Percentiles rank a stretch among this genome's conserved stretches.
Evolutionary conservation across 2,113 vertebrate genomes (phyloP).

Genomic region (Carettochelys insculpta): DNA sequence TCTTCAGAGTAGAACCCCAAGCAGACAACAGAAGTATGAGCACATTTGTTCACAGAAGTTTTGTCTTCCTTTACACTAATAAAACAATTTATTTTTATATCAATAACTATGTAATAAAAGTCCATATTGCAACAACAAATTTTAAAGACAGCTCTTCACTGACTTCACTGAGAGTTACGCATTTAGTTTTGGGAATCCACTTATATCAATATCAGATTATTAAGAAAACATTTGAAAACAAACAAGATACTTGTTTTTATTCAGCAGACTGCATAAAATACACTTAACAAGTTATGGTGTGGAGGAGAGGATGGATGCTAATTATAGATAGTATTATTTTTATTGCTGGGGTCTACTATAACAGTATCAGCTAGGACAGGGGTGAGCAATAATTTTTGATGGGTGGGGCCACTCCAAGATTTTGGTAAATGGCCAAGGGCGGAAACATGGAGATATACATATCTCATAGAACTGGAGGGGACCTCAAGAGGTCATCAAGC

Average conservation of each 20-base stretch:
- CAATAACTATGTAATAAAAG: not conserved
- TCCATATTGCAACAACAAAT: not conserved
- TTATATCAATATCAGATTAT: not conserved
- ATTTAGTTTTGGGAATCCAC: not conserved
- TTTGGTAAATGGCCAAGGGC: too few relatives aligned
- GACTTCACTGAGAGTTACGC: not conserved
- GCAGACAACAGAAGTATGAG: too few relatives aligned
- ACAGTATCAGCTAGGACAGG: not conserved
- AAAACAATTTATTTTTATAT: not conserved
- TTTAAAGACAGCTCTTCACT: not conserved
- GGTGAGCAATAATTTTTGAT: too few relatives aligned
- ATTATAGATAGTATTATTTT: not conserved
- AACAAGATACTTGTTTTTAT: not conserved
- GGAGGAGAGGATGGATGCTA: not conserved
- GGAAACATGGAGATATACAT: too few relatives aligned
- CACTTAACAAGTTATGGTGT: not conserved
- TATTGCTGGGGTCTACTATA: not conserved
- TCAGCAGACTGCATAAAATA: not conserved
- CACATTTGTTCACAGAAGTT: not conserved
- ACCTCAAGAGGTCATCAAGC: too few relatives aligned
- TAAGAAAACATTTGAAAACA: not conserved
- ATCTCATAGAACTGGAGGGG: too few relatives aligned
- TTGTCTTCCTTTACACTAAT: not conserved
- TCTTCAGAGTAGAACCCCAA: not conserved
- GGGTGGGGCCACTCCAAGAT: too few relatives aligned